Evolutionary conservation across 2,888 invertebrate species (phyloP), one percentile per base, ranked within the genome.

Genomic region (Anoncus sp.): DNA sequence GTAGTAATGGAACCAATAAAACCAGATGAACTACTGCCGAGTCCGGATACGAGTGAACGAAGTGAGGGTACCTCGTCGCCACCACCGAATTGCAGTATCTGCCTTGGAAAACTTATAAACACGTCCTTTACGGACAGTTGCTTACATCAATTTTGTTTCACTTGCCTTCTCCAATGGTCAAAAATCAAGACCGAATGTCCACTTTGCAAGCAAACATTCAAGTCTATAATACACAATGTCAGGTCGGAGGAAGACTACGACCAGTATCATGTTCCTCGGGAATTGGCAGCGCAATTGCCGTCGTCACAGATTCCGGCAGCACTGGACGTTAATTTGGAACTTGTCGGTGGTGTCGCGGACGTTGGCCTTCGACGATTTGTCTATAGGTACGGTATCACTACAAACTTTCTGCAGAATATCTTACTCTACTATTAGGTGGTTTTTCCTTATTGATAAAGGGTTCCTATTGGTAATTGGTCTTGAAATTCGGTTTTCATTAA

Each of bases 131-230:
- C 98, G 0, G 96, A 98, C 90, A 96, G 96, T 62, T 99, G 98
- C 90, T 94, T 97, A 90, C 98, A 99, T 91, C 96, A 96, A 89
- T 99, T 98, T 91, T 99, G 98, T 90, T 98, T 98, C 89, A 95
- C 95, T 82, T 99, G 98, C 89, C 93, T 99, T 35, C 92, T 97
- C 77, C 97, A 97, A 88, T 99, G 98, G 98, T 98, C 98, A 71
- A 98, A 97, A 93, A 96, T 98, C 14, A 98, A 98, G 92, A 94
- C 98, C 0, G 98, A 96, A 88, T 98, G 98, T 91, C 99, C 99
- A 0, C 92, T 99, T 0, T 99, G 99, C 91, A 98, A 99, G 89
- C 97, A 97, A 89, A 94, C 95, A 3, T 98, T 98, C 90, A 96
- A 95, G 85, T 96, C 96, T 7, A 98, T 98, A 74, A 97, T 98